Percentiles rank a stretch among this genome's conserved stretches.
Evolutionary conservation across 1,140 invertebrate genomes (phyloP).

Genomic region (Drosophila burlai): DNA sequence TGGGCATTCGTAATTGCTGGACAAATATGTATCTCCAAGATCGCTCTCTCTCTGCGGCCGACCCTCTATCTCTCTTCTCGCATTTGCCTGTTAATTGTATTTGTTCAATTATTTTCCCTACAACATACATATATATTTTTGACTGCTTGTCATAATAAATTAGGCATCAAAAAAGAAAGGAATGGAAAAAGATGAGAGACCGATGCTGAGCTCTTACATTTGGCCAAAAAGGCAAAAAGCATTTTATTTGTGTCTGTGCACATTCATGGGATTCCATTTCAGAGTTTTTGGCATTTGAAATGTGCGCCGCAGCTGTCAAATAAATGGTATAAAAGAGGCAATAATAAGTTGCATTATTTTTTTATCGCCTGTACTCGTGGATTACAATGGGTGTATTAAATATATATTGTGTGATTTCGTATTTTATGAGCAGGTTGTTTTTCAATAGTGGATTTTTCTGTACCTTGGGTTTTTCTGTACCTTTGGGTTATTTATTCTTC

Average conservation of each 20-base stretch:
- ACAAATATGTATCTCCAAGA: conserved; percentile 39
- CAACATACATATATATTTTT: not conserved
- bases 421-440: not conserved
- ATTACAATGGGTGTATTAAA: not conserved
- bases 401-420: not conserved
- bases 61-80: conserved; percentile 13
- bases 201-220: conserved; percentile 32
- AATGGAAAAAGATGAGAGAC: not conserved
- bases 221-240: conserved; percentile 26
- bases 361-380: not conserved
- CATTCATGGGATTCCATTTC: conserved; percentile 51
- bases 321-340: conserved; percentile 29
- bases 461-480: not conserved
- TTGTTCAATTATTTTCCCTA: conserved; percentile 23
- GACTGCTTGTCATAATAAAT: conserved; percentile 50
- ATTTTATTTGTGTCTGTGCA: conserved; percentile 27
- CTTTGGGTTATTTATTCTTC: not conserved
- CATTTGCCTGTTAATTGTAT: conserved; percentile 52
- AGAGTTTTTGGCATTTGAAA: conserved; percentile 28
- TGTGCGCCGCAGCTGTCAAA: conserved; percentile 45
- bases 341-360: conserved; percentile 34
- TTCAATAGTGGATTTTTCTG: not conserved
- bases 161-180: conserved; percentile 26
- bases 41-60: conserved; percentile 7
- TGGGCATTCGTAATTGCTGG: conserved; percentile 58